Percentiles rank a stretch among this genome's conserved stretches.
phyloP scores from a whole-genome alignment of 2,113 vertebrate genomes.

The Epinephelus fuscoguttatus region DNA sequence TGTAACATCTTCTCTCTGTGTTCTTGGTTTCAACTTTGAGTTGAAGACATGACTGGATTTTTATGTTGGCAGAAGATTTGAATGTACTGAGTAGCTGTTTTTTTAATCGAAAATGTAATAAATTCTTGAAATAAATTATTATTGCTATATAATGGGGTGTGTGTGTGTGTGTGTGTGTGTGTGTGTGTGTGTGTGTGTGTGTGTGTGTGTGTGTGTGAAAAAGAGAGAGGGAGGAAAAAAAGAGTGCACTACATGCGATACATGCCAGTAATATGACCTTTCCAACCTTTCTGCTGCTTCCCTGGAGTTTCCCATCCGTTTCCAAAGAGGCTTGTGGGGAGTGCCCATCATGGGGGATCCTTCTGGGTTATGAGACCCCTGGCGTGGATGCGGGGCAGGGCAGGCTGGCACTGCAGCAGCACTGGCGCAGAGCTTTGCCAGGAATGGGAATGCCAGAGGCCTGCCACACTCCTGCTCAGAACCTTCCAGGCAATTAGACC shows the following conservation, averaged over 20 bases:
- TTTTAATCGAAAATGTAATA: neutral
- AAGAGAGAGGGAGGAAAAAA: neutral
- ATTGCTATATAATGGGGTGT: neutral
- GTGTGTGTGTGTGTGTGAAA: neutral
- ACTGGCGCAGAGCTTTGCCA: conserved; percentile 69
- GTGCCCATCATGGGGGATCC: conserved; percentile 66
- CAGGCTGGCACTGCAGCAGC: conserved; percentile 59
- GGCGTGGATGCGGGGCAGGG: conserved; percentile 66
- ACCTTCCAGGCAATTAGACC: conserved; percentile 74
- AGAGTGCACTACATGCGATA: conserved; percentile 19
- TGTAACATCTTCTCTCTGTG: neutral
- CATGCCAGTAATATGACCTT: conserved; percentile 69
- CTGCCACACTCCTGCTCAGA: conserved; percentile 75
- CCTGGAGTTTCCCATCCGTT: conserved; percentile 74
- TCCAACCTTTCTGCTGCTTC: conserved; percentile 65
- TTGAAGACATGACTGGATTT: neutral
- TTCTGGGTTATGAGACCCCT: conserved; percentile 71
- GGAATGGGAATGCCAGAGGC: conserved; percentile 71
- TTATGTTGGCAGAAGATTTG: conserved; percentile 5
- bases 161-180: neutral
- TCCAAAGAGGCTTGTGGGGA: conserved; percentile 70
- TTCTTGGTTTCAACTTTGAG: conserved; percentile 4
- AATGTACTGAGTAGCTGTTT: neutral
- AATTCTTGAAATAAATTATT: neutral
- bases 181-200: neutral